Base-by-base conservation (phyloP, 2,888 invertebrate species). In the Scaeva pyrastri region DNA sequence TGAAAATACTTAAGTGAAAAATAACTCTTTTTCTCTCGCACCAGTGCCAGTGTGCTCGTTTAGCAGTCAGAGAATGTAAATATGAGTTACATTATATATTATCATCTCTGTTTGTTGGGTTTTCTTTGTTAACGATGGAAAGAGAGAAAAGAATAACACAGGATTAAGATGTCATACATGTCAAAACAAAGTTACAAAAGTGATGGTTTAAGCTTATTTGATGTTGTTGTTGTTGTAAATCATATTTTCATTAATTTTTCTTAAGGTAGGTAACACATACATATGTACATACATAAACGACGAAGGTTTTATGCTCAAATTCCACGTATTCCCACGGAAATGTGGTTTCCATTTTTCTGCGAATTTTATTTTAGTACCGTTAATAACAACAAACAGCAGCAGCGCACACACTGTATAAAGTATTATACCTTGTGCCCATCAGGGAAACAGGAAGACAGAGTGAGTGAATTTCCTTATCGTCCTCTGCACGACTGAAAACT, bases 131-230 rank as follows among this genome's bases (percentile, higher is more conserved):
- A 45, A 31, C 8, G 31, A 31, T 31, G 5, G 2, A 31, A 31
- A 31, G 5, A 31, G 31, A 31, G 31, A 31, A 19, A 23, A 7
- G 16, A 64, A 64, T 48, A 64, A 62, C 12, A 2, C 31, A 45
- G 16, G 7, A 48, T 64, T 48, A 64, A 64, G 45, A 45, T 64
- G 45, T 64, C 64, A 31, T 31, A 64, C 45, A 64, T 50, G 14
- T 48, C 19, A 26, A 64, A 64, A 64, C 45, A 64, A 31, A 5
- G 45, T 64, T 64, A 45, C 64, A 45, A 26, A 64, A 48, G 16
- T 12, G 31, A 64, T 45, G 43, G 11, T 19, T 48, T 64, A 16
- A 19, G n/a, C n/a, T 48, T 19, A 31, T 31, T 26, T 6, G 6
- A 1, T 36, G 10, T 36, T 56, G n/a, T 12, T 56, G n/a, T 12